Conservation (phyloP, 2,888 invertebrate species). For the Lithophane socia region DNA sequence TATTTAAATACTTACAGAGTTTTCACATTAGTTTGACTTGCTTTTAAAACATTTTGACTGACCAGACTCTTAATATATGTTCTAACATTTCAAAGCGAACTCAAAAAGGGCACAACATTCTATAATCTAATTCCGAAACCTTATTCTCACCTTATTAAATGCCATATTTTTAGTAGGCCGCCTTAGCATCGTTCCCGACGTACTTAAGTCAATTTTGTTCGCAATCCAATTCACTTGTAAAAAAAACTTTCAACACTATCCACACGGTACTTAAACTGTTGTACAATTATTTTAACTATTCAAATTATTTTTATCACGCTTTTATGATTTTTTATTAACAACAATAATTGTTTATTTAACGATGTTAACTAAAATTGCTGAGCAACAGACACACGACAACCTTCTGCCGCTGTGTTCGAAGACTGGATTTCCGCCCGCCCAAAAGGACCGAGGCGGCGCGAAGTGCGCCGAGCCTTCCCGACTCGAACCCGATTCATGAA, state of each 20-base stretch:
- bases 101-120: constrained; percentile 30
- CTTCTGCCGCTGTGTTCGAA: constrained; percentile 71
- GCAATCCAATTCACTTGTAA: constrained; percentile 81
- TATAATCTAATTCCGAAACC: constrained; percentile 59
- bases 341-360: constrained; percentile 78
- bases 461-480: constrained; percentile 71
- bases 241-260: constrained; percentile 72
- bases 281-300: constrained; percentile 45
- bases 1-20: constrained; percentile 18
- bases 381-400: constrained; percentile 71
- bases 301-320: constrained; percentile 50
- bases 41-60: background rate
- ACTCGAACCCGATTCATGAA: constrained; percentile 81
- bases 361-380: constrained; percentile 77
- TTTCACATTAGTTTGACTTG: constrained; percentile 5
- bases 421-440: constrained; percentile 86
- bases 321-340: constrained; percentile 62
- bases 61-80: background rate
- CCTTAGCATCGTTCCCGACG: constrained; percentile 81
- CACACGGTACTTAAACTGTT: constrained; percentile 65
- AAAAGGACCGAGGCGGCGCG: constrained; percentile 77
- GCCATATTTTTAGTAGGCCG: constrained; percentile 78
- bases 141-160: constrained; percentile 79
- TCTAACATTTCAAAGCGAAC: constrained; percentile 1
- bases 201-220: constrained; percentile 80